Evolutionary conservation across 2,888 invertebrate genomes (phyloP).

Genomic region (Stenodema calcarata): DNA sequence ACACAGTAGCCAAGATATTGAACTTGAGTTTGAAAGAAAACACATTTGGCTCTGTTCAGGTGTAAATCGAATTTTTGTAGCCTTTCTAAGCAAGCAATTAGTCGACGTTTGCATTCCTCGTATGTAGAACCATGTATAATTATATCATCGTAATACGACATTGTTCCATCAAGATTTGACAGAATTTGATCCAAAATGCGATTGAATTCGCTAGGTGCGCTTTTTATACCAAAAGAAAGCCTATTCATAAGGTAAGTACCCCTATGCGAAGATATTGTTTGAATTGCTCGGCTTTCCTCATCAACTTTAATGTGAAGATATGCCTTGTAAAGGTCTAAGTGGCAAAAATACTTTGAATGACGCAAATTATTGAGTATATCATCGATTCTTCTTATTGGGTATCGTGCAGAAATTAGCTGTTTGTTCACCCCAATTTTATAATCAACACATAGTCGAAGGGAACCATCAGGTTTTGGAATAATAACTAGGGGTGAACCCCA

Average conservation of each 20-base stretch:
- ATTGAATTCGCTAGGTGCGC: slow-evolving; percentile 32
- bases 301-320: slow-evolving; percentile 54
- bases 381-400: slow-evolving; percentile 52
- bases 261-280: slow-evolving; percentile 50
- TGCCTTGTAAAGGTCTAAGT: slow-evolving; percentile 55
- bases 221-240: slow-evolving; percentile 34
- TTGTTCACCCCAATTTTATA: slow-evolving; percentile 57
- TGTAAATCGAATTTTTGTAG: slow-evolving; percentile 12
- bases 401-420: slow-evolving; percentile 54
- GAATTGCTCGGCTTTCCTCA: slow-evolving; percentile 47
- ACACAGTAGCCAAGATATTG: slow-evolving; percentile 37
- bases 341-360: slow-evolving; percentile 52
- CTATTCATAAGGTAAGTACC: slow-evolving; percentile 43
- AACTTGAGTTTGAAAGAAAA: slow-evolving; percentile 17
- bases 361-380: slow-evolving; percentile 51
- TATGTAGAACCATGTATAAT: slow-evolving; percentile 29
- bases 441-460: slow-evolving; percentile 53
- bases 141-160: slow-evolving; percentile 19
- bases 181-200: neutral
- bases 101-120: neutral
- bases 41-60: slow-evolving; percentile 34
- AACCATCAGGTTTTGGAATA: slow-evolving; percentile 21
- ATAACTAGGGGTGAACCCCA: slow-evolving; percentile 46
- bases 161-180: neutral
- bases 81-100: neutral